Evolutionary conservation across 1,140 invertebrate genomes (phyloP), one percentile per base, ranked within the genome.

Genomic region (Sminthurides bifidus): DNA sequence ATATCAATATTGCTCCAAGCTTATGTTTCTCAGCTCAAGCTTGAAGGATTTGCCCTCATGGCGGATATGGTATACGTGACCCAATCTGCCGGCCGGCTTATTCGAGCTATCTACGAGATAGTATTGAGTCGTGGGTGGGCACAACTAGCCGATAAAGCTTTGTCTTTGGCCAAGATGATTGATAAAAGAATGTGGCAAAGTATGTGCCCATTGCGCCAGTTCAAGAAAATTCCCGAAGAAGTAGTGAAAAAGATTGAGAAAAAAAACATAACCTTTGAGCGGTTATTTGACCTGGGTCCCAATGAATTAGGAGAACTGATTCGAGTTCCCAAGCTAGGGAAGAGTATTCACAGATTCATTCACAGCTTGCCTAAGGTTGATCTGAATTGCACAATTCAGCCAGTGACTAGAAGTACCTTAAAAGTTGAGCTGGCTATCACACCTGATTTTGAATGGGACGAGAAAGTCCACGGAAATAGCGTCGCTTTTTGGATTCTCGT

Each of bases 41-140:
- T 99, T 33, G 95, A 98, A 71, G 94, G 95, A 14, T 97, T 98
- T 72, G 93, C 94, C 1, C 73, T 99, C 3, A 95, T 98, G 88
- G 88, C 92, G 0, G 96, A 99, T 71, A 98, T 98, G 95, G 92
- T 98, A 0, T 99, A 92, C 68, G 91, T 99, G 0, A 98, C 95
- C 0, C 96, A 99, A 72, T 97, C 92, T 4, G 96, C 96, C 1
- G 84, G 87, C 3, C 77, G 96, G 51, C 74, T 99, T 4, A 87
- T 98, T 77, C 73, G 96, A 64, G 95, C 96, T 1, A 94, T 99
- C 50, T 98, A 87, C 74, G 96, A 99, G 75, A 98, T 99, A 64
- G 89, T 64, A 6, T 15, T 64, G 6, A 52, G 48, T 30, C 52
- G 65, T 65, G 94, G 94, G 19, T 99, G 96, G 96, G 96, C 95